phyloP scores from a whole-genome alignment of 37 sponge, comb jelly and placozoan genomes.

The Axinella damicornis region DNA sequence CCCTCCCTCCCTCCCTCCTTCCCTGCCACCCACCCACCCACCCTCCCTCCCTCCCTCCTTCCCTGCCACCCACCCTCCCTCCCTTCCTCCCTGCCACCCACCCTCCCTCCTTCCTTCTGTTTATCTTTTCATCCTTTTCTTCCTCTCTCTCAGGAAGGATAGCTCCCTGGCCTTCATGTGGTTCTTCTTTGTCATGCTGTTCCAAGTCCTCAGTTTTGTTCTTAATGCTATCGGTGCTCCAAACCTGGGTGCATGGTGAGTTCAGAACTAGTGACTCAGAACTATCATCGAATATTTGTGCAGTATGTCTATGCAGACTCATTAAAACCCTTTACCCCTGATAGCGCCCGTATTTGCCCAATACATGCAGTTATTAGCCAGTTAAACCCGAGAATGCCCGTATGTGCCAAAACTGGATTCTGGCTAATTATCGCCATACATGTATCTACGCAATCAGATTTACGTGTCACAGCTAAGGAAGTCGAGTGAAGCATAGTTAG shows the following conservation, averaged over 20 bases:
- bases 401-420: too few relatives aligned
- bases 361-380: too few relatives aligned
- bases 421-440: too few relatives aligned
- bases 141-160: conserved; percentile 71
- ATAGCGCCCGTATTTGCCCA: too few relatives aligned
- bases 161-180: conserved; percentile 92
- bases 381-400: too few relatives aligned
- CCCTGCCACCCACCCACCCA: background rate
- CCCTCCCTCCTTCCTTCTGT: background rate
- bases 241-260: conserved; percentile 69
- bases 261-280: conserved; percentile 4
- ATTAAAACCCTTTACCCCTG: too few relatives aligned
- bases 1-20: background rate
- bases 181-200: conserved; percentile 86
- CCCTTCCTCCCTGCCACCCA: background rate
- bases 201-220: conserved; percentile 65
- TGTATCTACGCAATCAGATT: too few relatives aligned
- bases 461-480: too few relatives aligned
- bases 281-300: too few relatives aligned
- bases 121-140: background rate
- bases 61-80: background rate
- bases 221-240: conserved; percentile 65
- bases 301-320: too few relatives aligned
- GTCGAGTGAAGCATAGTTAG: too few relatives aligned
- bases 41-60: background rate